Evolutionary conservation across 2,888 invertebrate genomes (phyloP), one percentile per base, ranked within the genome.

Genomic region (Odontocolon sp.): DNA sequence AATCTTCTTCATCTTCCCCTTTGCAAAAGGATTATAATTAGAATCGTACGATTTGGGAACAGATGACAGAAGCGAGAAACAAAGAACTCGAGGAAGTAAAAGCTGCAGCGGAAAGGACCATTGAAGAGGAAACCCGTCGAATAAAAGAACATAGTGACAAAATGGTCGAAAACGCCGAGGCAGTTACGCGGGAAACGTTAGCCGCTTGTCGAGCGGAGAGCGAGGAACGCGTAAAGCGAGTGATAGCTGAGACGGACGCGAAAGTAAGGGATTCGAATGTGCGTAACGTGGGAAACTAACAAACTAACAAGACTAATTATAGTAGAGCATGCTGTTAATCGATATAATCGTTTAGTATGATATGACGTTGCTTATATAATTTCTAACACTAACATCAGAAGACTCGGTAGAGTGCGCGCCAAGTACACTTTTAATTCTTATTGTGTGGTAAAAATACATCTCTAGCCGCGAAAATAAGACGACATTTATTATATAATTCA

Each of bases 131-230:
- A 59, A 86, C 80, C 4, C 85, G 83, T 14, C 81, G 81, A 21
- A 81, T 86, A 69, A 79, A 83, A 33, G 83, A 86, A n/a, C 83
- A 83, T 14, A 80, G 85, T 0, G 83, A 86, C 45, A 85, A 84
- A 77, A 84, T 87, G 68, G 83, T 87, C 2, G 83, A 86, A 74
- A 87, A 87, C 74, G 84, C 88, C 0, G 87, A 88, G 67, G 83
- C 86, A 21, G 86, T 87, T 23, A 87, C 87, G 1, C 80, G 86
- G 33, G 86, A 87, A 69, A 84, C 85, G 31, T 79, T 88, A 14
- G 84, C 84, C 26, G 86, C 86, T n/a, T 88, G 87, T 77, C 85
- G 84, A n/a, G 81, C 80, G 5, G 86, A 88, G 76, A 85, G 85
- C 54, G 86, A 88, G 40, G 87, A 87, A 78, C 84, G 85, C 42